These are phyloP conservation scores for Cosmopolites sordidus DNA, from an alignment of 2,888 invertebrate genomes.

Conservation along the genomic window DNA sequence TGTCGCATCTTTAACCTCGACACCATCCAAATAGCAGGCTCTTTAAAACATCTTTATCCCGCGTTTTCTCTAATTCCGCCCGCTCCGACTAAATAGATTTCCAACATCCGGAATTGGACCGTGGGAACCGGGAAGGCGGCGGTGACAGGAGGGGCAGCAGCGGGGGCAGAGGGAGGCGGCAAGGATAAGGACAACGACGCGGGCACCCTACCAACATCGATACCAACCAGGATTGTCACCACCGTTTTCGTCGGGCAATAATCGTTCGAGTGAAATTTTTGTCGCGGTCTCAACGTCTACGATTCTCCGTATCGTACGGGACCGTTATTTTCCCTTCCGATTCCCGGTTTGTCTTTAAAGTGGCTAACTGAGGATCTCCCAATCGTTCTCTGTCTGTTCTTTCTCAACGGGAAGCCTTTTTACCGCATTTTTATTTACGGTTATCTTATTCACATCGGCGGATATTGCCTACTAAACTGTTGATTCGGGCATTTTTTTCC, in stretches of 20 bases:
- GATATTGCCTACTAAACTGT: neutral
- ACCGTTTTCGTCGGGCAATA: neutral
- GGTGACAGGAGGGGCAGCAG: no score
- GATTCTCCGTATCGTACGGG: neutral
- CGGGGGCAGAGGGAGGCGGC: no score
- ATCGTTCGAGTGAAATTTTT: neutral
- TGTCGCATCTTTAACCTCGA: no score
- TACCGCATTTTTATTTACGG: neutral
- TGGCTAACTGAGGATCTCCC: neutral
- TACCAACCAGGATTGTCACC: neutral
- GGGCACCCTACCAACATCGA: neutral
- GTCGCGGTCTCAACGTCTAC: neutral
- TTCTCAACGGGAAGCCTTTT: neutral
- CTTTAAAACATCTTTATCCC: neutral
- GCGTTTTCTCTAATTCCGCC: neutral
- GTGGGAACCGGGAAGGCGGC: neutral
- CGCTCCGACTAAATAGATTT: neutral
- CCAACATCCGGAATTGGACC: neutral
- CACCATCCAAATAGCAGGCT: no score
- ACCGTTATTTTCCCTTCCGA: neutral
- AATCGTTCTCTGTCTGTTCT: neutral
- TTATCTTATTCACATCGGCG: slow-evolving; percentile 2
- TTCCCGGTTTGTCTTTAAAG: no score
- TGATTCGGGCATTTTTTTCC: neutral
- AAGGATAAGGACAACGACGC: no score